Evolutionary conservation across 2,113 vertebrate genomes (phyloP), one percentile per base, ranked within the genome.

Genomic region (Tenebrosternarchus preto): DNA sequence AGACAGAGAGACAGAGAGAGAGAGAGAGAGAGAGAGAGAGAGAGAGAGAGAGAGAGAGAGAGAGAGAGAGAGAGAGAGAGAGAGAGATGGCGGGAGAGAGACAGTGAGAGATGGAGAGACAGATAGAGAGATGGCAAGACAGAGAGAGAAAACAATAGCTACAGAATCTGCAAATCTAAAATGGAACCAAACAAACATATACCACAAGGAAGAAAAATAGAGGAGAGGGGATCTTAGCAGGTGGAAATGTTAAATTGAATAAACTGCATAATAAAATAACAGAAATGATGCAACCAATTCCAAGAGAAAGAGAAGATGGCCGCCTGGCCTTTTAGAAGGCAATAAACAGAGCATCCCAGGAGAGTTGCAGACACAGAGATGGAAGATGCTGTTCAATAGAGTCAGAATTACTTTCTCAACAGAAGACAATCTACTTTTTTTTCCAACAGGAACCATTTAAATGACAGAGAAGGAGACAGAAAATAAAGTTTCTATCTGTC

Each of bases 171-270:
- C 63, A 71, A 86, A 88, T 87, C 77, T 69, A 67, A 83, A 77
- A 88, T 85, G 81, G 50, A 86, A 86, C 88, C 63, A 66, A 66
- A 66, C 63, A 66, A 63, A 29, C 60, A 63, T 25, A 25, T 1
- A 12, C 1, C 27, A 20, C 27, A 19, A 33, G 25, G 63, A 17
- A 63, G 12, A 12, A 25, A n/a, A n/a, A n/a, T n/a, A n/a, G 19
- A 2, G 29, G 63, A 31, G 29, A 25, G 16, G 29, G 33, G 69
- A 17, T 2, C 56, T 43, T 22, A 60, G 33, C 43, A 72, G 55
- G 55, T 77, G 78, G 72, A 84, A 71, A 81, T 64, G 76, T 81
- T 80, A 73, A 74, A 63, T 69, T 29, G 56, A 76, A 79, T 83
- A 76, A 81, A 80, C 79, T 27, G 57, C 50, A 80, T 80, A 73